Base-by-base conservation (phyloP, 2,113 vertebrate species). In the Pyrgilauda ruficollis region DNA sequence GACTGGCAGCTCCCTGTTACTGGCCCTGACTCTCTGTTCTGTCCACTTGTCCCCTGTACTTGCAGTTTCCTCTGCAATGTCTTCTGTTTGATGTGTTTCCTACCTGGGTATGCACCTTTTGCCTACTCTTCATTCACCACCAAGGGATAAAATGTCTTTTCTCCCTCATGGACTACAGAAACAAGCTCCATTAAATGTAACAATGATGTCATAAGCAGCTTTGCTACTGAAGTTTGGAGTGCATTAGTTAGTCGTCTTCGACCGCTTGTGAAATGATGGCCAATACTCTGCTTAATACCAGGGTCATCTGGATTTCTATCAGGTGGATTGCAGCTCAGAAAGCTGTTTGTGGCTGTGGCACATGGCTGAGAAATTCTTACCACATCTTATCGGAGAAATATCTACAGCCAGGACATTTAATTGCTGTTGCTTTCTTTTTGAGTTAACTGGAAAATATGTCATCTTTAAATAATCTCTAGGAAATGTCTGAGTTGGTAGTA, bases 381-480 rank as follows among this genome's bases (percentile, higher is more conserved):
- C 33, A 37, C 20, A 49, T 70, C 44, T 87, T 93, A 67, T 43
- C 75, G 93, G 63, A 39, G 47, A 77, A 95, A 85, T 93, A 80
- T 35, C 66, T 82, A 66, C 33, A 75, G 22, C 28, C 61, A 4
- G 9, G 70, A 55, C 19, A 72, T 80, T 88, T 85, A 55, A 41
- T 15, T 67, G 20, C 30, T 73, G 44, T 58, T 88, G 26, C 44
- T 59, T 88, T 86, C 78, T 88, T 91, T 86, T 80, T 6, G 31
- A 79, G 55, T 66, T 74, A 63, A 59, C 39, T 81, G 67, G 74
- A 91, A 96, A 94, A 92, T 77, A 55, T 83, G 55, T 93, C 35
- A 92, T 90, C 39, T 80, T 85, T 63, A 90, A 93, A 89, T 76
- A 87, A 93, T 88, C 52, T 53, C 11, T 77, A 74, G 72, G 79